phyloP scores from a whole-genome alignment of 2,888 invertebrate genomes.

The Agriopis leucophaearia region DNA sequence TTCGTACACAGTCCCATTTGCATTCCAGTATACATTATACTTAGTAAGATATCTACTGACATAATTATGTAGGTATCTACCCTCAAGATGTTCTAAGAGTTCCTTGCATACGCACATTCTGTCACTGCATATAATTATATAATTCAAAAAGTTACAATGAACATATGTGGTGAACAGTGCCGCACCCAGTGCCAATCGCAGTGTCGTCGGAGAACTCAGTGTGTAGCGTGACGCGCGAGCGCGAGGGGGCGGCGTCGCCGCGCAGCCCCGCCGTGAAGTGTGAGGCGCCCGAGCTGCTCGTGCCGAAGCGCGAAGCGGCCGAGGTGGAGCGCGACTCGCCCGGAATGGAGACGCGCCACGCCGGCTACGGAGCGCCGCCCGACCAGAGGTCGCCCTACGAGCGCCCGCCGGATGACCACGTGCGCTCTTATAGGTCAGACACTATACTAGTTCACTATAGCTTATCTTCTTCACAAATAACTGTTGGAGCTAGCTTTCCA shows the following conservation, averaged over 20 bases:
- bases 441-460: slow-evolving; percentile 4
- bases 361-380: slow-evolving; percentile 89
- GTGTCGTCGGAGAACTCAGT: slow-evolving; percentile 41
- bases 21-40: too few relatives aligned
- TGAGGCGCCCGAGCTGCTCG: slow-evolving; percentile 85
- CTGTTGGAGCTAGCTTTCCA: too few relatives aligned
- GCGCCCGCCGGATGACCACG: slow-evolving; percentile 87
- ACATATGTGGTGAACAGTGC: not conserved
- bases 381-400: slow-evolving; percentile 90
- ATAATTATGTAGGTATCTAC: too few relatives aligned
- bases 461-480: not conserved
- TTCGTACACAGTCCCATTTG: too few relatives aligned
- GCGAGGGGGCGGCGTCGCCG: slow-evolving; percentile 63
- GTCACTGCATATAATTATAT: too few relatives aligned
- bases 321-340: slow-evolving; percentile 90
- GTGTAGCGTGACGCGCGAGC: slow-evolving; percentile 40
- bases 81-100: too few relatives aligned
- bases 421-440: slow-evolving; percentile 85
- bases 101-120: too few relatives aligned
- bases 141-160: too few relatives aligned
- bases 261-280: slow-evolving; percentile 80
- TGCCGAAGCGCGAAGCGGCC: slow-evolving; percentile 89
- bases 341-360: slow-evolving; percentile 90
- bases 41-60: too few relatives aligned
- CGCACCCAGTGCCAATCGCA: slow-evolving; percentile 53